Base-by-base conservation (phyloP, 2,113 vertebrate genomes). In the Dicentrarchus labrax region DNA sequence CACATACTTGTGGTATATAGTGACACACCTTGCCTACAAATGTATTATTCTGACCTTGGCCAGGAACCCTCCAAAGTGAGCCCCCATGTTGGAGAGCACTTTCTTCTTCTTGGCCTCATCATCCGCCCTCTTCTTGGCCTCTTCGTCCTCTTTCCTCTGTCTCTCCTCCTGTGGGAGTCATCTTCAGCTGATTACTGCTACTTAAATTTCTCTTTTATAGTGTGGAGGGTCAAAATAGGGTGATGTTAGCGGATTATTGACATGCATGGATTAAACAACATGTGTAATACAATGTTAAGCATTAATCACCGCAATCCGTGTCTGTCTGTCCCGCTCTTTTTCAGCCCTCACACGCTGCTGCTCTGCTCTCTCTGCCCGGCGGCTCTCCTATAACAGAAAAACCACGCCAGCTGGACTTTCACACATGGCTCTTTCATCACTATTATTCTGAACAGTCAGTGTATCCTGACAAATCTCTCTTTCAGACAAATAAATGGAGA, bases 31-130 rank as follows among this genome's bases (percentile, higher is more conserved):
- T 30, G 30, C 30, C 30, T 30, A 30, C 30, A 30, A 30, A 50
- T 38, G 5, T 30, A 0, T 22, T 19, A n/a, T 0, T 54, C 81
- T 74, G 17, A 98, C 98, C 97, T 98, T 99, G 73, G 98, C 96
- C 85, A 99, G 94, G 87, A 99, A 99, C 57, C 98, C 98, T 91
- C 98, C 98, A 88, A 99, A 99, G 64, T 95, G 96, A 86, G 97
- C 98, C 0, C 98, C 98, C 97, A 99, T 99, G 94, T 98, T 99
- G 48, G 97, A 98, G 74, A 99, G 94, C 21, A 97, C 98, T 88
- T 99, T 99, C 93, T 99, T 99, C 94, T 99, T 99, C 95, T 99
- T 99, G 87, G 98, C 84, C 11, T 99, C 98, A 47, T 99, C 98
- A 4, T 99, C 98, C 0, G 97, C 98, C 74, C 96, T 95, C 90